Percentiles rank a stretch among this genome's conserved stretches.
Evolutionary conservation across 2,113 vertebrate species (phyloP).

Genomic region (Campylomormyrus tamandua): DNA sequence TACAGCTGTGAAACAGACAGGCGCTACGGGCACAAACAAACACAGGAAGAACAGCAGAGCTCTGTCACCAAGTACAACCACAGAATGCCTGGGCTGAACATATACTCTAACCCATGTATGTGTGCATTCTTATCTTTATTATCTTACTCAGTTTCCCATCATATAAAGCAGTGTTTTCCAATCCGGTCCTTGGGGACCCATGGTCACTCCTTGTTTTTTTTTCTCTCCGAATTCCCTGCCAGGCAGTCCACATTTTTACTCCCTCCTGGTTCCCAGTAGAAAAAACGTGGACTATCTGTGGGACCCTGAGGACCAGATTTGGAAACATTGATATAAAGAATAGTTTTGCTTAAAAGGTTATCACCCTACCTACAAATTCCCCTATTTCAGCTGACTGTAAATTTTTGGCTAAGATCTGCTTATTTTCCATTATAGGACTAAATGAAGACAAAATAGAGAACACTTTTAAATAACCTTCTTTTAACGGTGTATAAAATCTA

Average conservation of each 20-base stretch:
- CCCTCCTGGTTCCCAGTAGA: neutral
- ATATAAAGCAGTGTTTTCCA: neutral
- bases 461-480: neutral
- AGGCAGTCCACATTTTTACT: neutral
- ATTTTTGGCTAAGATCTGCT: neutral
- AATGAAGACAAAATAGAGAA: neutral
- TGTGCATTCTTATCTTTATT: neutral
- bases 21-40: neutral
- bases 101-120: neutral
- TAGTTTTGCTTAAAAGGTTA: neutral
- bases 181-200: neutral
- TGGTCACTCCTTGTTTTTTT: neutral
- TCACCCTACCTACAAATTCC: neutral
- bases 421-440: neutral
- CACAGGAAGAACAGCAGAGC: neutral
- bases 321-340: neutral
- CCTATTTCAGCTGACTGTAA: neutral
- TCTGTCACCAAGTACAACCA: neutral
- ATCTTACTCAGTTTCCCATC: neutral
- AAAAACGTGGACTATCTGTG: neutral
- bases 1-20: neutral
- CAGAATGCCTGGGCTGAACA: neutral
- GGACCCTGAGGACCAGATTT: neutral
- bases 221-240: neutral
- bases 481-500: neutral